Conservation (phyloP, 2,888 invertebrate genomes). For the Mimumesa dahlbomi region DNA sequence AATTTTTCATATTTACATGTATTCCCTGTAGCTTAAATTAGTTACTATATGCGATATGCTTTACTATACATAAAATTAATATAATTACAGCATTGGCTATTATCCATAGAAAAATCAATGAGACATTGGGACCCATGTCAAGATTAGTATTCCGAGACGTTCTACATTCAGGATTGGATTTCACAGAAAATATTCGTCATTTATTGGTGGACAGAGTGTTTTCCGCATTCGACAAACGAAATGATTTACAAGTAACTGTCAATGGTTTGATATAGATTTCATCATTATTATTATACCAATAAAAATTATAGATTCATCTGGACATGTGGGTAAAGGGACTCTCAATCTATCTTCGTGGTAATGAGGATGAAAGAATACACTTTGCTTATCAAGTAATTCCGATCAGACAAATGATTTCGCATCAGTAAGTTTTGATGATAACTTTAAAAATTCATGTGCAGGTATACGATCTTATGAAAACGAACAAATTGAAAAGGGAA, state of each 20-base stretch:
- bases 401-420: background rate
- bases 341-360: conserved; percentile 82
- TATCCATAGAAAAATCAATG: conserved; percentile 71
- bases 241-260: conserved; percentile 51
- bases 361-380: conserved; percentile 80
- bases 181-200: conserved; percentile 76
- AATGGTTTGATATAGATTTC: background rate
- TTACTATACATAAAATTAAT: background rate
- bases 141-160: conserved; percentile 71
- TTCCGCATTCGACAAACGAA: conserved; percentile 63
- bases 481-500: conserved; percentile 72
- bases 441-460: conserved; percentile 31
- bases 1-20: background rate
- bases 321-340: conserved; percentile 79
- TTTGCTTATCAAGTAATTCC: conserved; percentile 72
- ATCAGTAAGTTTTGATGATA: background rate
- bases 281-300: background rate
- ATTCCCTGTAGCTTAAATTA: background rate
- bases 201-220: conserved; percentile 74
- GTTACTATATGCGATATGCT: too few species aligned
- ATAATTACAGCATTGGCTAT: conserved; percentile 68
- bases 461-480: conserved; percentile 75
- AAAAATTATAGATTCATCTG: conserved; percentile 32
- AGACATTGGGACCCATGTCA: conserved; percentile 66
- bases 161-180: conserved; percentile 73